These are phyloP conservation scores for Mus pahari DNA, from an alignment of 2,113 vertebrate genomes.

Conservation along the genomic window DNA sequence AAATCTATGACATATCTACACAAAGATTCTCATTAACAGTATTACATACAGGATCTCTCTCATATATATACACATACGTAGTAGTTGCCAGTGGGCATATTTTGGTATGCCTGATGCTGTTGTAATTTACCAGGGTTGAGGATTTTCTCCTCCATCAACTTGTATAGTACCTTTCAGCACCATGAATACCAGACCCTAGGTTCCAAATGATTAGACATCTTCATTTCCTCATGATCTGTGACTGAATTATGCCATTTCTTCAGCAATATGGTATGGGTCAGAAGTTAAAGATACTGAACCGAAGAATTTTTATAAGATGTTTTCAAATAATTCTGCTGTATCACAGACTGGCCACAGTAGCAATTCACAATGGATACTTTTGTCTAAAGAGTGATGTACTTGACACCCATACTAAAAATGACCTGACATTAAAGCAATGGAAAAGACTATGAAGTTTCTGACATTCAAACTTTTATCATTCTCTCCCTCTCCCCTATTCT, in stretches of 20 bases:
- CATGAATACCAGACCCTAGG: neutral
- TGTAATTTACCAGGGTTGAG: neutral
- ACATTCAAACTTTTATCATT: neutral
- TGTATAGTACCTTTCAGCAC: neutral
- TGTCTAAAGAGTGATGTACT: neutral
- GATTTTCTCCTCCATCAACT: neutral
- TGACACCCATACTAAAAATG: neutral
- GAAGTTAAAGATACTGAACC: neutral
- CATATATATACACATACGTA: neutral
- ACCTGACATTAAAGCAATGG: neutral
- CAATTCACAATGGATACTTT: too few relatives aligned
- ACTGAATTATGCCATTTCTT: neutral
- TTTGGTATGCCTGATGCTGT: neutral
- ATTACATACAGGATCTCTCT: too few relatives aligned
- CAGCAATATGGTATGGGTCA: neutral
- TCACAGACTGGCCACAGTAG: neutral
- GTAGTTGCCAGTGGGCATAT: neutral
- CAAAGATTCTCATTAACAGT: neutral
- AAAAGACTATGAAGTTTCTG: neutral
- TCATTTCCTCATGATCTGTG: neutral
- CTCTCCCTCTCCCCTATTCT: neutral
- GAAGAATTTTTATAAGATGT: neutral
- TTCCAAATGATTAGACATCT: neutral
- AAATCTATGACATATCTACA: neutral
- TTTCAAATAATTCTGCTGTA: neutral